phyloP scores from a whole-genome alignment of 2,113 vertebrate species.

The Mus spicilegus region DNA sequence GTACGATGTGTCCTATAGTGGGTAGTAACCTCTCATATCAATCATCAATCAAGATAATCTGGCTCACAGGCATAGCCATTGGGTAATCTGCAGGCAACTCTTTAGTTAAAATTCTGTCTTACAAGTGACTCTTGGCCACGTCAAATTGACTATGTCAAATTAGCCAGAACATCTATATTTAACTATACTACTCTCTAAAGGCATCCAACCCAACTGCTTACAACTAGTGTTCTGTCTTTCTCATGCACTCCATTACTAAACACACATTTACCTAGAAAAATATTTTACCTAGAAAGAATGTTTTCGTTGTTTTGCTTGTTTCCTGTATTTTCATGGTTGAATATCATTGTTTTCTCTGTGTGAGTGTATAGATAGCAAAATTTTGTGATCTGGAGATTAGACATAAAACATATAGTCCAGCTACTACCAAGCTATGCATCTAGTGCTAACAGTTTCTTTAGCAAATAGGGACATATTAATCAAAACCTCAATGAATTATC shows the following conservation, averaged over 20 bases:
- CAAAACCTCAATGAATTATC: not conserved
- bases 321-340: not conserved
- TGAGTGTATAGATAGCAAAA: not conserved
- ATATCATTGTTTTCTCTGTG: not conserved
- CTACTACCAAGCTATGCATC: rapidly evolving
- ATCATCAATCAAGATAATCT: not conserved
- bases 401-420: too few species aligned
- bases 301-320: too few species aligned
- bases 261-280: not conserved
- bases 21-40: not conserved
- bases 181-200: not conserved
- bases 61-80: not conserved
- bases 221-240: not conserved
- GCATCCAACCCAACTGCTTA: rapidly evolving
- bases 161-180: not conserved
- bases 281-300: not conserved
- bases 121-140: not conserved
- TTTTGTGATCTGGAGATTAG: not conserved
- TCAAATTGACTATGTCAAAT: not conserved
- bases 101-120: not conserved
- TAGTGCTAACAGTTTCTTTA: not conserved
- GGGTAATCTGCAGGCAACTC: not conserved
- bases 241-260: not conserved
- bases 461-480: not conserved
- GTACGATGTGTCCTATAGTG: too few species aligned